phyloP scores from a whole-genome alignment of 2,888 invertebrate species.

The Ischnus inquisitorius region DNA sequence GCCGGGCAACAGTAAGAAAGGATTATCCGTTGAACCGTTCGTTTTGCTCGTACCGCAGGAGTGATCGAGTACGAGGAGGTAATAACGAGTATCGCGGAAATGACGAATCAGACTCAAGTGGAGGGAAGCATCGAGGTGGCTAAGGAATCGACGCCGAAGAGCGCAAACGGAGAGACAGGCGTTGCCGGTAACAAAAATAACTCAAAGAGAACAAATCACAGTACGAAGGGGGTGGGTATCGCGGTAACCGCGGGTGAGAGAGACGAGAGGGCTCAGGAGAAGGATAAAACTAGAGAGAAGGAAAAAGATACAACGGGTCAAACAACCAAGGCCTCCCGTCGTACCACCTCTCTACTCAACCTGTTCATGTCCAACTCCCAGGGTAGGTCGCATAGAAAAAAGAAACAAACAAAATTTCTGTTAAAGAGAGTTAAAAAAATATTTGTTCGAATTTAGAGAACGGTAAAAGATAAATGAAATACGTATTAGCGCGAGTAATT shows the following conservation, averaged over 20 bases:
- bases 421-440: not conserved
- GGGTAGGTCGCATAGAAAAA: conserved; percentile 88
- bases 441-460: too few species aligned
- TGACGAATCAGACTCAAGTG: conserved; percentile 78
- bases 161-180: conserved; percentile 84
- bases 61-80: conserved; percentile 84
- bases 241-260: conserved; percentile 74
- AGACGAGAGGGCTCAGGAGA: conserved; percentile 80
- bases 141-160: conserved; percentile 81
- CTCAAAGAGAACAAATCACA: conserved; percentile 82
- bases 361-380: conserved; percentile 98
- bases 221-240: conserved; percentile 82
- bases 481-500: conserved; percentile 23
- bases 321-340: conserved; percentile 92
- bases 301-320: conserved; percentile 77
- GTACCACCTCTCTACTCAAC: conserved; percentile 97
- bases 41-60: conserved; percentile 74
- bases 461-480: conserved; percentile 13
- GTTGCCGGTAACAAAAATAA: conserved; percentile 84
- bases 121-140: conserved; percentile 74
- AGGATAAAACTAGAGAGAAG: conserved; percentile 76
- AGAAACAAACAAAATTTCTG: conserved; percentile 18
- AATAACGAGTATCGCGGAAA: conserved; percentile 81
- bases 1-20: not conserved
- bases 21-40: not conserved